Percentiles rank a stretch among this genome's conserved stretches.
phyloP scores from a whole-genome alignment of 1,140 invertebrate genomes.

The Bombus superbus region DNA sequence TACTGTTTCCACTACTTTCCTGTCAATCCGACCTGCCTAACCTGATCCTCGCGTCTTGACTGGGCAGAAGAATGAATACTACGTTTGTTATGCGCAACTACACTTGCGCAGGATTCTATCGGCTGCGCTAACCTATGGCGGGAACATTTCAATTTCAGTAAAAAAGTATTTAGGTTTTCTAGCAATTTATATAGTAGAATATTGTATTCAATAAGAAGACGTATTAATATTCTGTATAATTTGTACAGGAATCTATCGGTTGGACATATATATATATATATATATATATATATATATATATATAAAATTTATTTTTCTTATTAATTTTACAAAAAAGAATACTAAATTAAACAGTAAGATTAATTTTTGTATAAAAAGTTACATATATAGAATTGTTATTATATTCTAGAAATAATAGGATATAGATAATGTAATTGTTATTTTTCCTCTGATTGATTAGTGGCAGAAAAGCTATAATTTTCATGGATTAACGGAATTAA shows the following conservation, averaged over 20 bases:
- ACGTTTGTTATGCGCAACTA: slow-evolving; percentile 40
- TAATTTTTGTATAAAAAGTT: neutral
- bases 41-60: slow-evolving; percentile 61
- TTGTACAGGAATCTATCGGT: too few species aligned
- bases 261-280: too few species aligned
- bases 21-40: slow-evolving; percentile 64
- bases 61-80: slow-evolving; percentile 31
- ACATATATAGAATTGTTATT: neutral
- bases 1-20: slow-evolving; percentile 51
- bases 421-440: neutral
- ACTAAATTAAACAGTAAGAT: neutral
- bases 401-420: neutral
- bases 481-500: slow-evolving; percentile 62
- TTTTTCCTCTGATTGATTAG: neutral
- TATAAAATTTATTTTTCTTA: neutral
- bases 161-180: neutral
- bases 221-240: too few species aligned
- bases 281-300: too few species aligned
- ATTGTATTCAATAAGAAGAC: too few species aligned
- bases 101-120: slow-evolving; percentile 44
- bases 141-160: slow-evolving; percentile 30
- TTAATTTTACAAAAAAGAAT: neutral
- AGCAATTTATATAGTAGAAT: neutral
- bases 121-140: slow-evolving; percentile 16
- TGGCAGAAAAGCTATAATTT: slow-evolving; percentile 48